A percentile compares a stretch with the other conserved stretches of the same genome.
Conservation (phyloP, 2,888 invertebrate species). For the Linnaemya tessellans region DNA sequence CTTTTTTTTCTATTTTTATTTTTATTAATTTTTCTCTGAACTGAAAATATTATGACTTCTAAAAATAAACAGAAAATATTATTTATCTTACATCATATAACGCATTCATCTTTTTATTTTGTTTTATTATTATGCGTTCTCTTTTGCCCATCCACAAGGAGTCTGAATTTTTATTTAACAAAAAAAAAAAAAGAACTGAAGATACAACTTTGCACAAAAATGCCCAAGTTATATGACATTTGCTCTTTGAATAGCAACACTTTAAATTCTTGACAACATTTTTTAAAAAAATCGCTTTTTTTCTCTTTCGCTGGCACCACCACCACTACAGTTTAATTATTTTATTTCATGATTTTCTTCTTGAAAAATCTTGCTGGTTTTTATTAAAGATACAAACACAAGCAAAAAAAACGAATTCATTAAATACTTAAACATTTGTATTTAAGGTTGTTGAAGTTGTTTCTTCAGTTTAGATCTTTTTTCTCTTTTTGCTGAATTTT, state of each 20-base stretch:
- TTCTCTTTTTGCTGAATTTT: slow-evolving; percentile 25
- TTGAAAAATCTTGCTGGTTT: slow-evolving; percentile 12
- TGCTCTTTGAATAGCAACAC: slow-evolving; percentile 69
- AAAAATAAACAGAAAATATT: slow-evolving; percentile 1
- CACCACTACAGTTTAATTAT: neutral
- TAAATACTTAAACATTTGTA: slow-evolving; percentile 48
- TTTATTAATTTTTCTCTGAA: neutral
- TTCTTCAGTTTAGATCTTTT: neutral
- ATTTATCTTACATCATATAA: neutral
- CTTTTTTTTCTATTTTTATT: neutral
- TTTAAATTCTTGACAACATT: slow-evolving; percentile 70
- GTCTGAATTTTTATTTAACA: neutral
- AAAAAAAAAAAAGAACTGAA: neutral
- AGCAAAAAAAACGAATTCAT: slow-evolving; percentile 16
- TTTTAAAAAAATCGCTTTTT: slow-evolving; percentile 45
- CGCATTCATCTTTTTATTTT: neutral
- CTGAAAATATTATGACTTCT: neutral
- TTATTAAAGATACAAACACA: slow-evolving; percentile 11
- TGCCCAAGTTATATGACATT: slow-evolving; percentile 68
- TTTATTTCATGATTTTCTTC: slow-evolving; percentile 6
- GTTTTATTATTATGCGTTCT: neutral
- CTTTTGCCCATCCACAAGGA: neutral
- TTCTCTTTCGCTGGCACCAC: neutral
- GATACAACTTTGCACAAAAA: slow-evolving; percentile 52
- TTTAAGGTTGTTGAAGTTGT: slow-evolving; percentile 54